Percentiles rank a stretch among this genome's conserved stretches.
phyloP scores from a whole-genome alignment of 2,797 vertebrate genomes.

The Sparidentex hasta region DNA sequence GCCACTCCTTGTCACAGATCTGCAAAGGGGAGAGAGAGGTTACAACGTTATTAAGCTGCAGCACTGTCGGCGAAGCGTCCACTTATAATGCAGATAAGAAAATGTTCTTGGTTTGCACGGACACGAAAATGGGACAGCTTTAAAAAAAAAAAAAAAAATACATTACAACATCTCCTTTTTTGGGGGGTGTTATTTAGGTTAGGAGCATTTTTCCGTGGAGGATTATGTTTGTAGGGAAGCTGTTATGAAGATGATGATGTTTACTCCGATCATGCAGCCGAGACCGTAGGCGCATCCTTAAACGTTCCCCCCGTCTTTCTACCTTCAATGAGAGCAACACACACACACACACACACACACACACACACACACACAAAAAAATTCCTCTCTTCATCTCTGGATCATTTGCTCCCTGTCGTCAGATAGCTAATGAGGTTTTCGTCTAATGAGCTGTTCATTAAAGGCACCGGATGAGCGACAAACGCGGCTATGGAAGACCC shows the following conservation, averaged over 20 bases:
- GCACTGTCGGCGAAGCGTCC: slow-evolving; percentile 13
- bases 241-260: slow-evolving; percentile 54
- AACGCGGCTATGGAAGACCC: slow-evolving; percentile 39
- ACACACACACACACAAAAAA: slow-evolving; percentile 19
- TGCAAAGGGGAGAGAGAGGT: slow-evolving; percentile 69
- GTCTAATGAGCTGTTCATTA: slow-evolving; percentile 80
- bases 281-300: slow-evolving; percentile 41
- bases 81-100: slow-evolving; percentile 27
- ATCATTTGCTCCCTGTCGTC: slow-evolving; percentile 69
- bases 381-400: slow-evolving; percentile 57
- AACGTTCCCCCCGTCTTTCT: slow-evolving; percentile 39
- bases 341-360: slow-evolving; percentile 19
- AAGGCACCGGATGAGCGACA: slow-evolving; percentile 59
- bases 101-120: slow-evolving; percentile 30
- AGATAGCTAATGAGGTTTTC: slow-evolving; percentile 74
- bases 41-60: slow-evolving; percentile 7
- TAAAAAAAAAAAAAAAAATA: slow-evolving; percentile 38
- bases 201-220: slow-evolving; percentile 48
- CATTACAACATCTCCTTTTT: slow-evolving; percentile 28
- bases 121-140: slow-evolving; percentile 51
- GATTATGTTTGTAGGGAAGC: slow-evolving; percentile 58
- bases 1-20: slow-evolving; percentile 99
- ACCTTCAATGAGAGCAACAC: slow-evolving; percentile 50
- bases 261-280: slow-evolving; percentile 52
- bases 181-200: slow-evolving; percentile 29